phyloP scores from a whole-genome alignment of 2,113 vertebrate species.

The Cryptotis parvus region DNA sequence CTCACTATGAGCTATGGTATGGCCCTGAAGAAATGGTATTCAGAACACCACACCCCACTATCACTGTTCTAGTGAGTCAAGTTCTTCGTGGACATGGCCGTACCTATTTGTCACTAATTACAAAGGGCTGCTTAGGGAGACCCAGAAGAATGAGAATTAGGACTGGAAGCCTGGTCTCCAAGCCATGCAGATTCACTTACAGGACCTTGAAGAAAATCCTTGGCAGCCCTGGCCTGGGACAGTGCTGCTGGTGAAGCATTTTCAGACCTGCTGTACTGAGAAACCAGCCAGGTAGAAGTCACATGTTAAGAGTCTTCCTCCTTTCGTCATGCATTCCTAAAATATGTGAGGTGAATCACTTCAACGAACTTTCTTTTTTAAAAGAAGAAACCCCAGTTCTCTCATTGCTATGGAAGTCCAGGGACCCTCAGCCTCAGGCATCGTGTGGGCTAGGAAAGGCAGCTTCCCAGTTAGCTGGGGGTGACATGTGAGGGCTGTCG shows the following conservation, averaged over 20 bases:
- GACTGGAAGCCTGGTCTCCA: neutral
- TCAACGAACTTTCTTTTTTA: rapidly evolving
- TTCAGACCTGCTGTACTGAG: neutral
- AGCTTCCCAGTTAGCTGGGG: neutral
- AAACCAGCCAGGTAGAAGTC: neutral
- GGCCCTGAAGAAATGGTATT: no score
- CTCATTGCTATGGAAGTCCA: neutral
- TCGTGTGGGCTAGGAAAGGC: neutral
- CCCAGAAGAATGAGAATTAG: rapidly evolving
- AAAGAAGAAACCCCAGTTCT: neutral
- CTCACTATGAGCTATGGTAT: no score
- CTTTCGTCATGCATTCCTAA: neutral
- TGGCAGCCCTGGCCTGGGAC: neutral
- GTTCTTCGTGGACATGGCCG: neutral
- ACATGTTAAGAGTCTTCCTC: neutral
- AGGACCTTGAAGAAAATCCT: neutral
- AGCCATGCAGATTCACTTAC: neutral
- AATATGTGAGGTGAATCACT: neutral
- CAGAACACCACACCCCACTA: neutral
- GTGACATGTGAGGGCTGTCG: no score
- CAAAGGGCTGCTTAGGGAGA: no score
- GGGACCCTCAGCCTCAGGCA: neutral
- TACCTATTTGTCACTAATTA: neutral
- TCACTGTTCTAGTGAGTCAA: neutral
- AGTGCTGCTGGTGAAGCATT: neutral